Percentiles rank a stretch among this genome's conserved stretches.
Evolutionary conservation across 2,888 invertebrate genomes (phyloP).

Genomic region (Cheilosia scutellata): DNA sequence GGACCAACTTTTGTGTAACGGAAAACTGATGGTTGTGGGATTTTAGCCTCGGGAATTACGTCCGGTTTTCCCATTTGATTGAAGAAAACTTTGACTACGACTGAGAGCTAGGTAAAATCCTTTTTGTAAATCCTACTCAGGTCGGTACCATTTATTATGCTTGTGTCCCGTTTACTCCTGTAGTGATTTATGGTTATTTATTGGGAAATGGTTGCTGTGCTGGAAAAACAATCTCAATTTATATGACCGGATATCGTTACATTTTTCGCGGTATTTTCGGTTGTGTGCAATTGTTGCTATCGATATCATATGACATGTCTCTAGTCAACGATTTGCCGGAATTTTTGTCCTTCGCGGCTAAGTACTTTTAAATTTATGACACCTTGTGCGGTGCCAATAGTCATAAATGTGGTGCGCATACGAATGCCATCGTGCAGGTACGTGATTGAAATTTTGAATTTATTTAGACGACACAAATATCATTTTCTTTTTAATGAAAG

Average conservation of each 20-base stretch:
- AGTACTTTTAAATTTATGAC: constrained; percentile 41
- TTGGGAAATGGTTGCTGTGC: constrained; percentile 45
- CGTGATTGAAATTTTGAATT: constrained; percentile 46
- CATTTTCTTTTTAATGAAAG: neutral
- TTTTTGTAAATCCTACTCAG: constrained; percentile 28
- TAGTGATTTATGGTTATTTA: constrained; percentile 69
- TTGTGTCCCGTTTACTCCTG: neutral
- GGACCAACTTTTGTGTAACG: neutral
- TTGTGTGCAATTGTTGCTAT: constrained; percentile 1
- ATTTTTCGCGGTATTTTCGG: constrained; percentile 51
- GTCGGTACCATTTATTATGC: constrained; percentile 24
- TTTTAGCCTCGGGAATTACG: constrained; percentile 35
- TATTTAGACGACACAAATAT: neutral
- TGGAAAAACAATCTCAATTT: constrained; percentile 28
- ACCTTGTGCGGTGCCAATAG: constrained; percentile 32
- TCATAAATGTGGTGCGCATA: constrained; percentile 38
- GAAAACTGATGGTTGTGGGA: constrained; percentile 17
- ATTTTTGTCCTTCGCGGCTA: constrained; percentile 3
- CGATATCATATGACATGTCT: constrained; percentile 44
- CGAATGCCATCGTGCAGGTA: constrained; percentile 47
- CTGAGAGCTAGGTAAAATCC: constrained; percentile 10
- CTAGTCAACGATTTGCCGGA: constrained; percentile 12
- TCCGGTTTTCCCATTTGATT: constrained; percentile 9
- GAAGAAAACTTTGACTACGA: constrained; percentile 7
- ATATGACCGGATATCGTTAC: constrained; percentile 51